Evolutionary conservation across 2,888 invertebrate species (phyloP).

Genomic region (Aspidapion aeneum): DNA sequence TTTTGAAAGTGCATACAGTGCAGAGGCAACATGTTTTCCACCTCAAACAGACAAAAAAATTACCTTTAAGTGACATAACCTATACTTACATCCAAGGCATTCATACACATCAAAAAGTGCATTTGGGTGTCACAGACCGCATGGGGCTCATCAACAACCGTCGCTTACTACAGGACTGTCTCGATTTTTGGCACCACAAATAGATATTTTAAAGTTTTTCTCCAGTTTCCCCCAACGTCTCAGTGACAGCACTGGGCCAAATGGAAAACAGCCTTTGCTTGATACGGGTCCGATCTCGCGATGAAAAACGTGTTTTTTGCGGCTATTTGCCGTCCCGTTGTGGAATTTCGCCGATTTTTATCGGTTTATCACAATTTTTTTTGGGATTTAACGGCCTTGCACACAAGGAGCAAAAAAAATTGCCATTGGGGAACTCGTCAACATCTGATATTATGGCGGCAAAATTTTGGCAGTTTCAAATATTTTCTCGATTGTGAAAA

Average conservation of each 20-base stretch:
- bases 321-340: not conserved
- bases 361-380: not conserved
- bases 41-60: too few species aligned
- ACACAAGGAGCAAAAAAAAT: not conserved
- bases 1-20: too few species aligned
- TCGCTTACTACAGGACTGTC: not conserved
- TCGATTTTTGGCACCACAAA: not conserved
- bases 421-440: slow-evolving; percentile 24
- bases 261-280: not conserved
- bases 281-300: not conserved
- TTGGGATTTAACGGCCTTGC: not conserved
- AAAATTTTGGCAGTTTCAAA: slow-evolving; percentile 30
- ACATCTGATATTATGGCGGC: slow-evolving; percentile 34
- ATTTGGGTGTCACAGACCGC: slow-evolving; percentile 22
- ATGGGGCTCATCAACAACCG: not conserved
- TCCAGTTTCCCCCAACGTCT: not conserved
- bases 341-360: not conserved
- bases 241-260: not conserved
- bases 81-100: slow-evolving; percentile 44
- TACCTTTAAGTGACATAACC: slow-evolving; percentile 40
- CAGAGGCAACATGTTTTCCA: too few species aligned
- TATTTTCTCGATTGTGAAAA: not conserved
- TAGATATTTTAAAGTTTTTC: not conserved
- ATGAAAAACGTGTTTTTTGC: not conserved
- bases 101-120: slow-evolving; percentile 40